Conservation (phyloP, 1,140 invertebrate species). For the Spodoptera litura region DNA sequence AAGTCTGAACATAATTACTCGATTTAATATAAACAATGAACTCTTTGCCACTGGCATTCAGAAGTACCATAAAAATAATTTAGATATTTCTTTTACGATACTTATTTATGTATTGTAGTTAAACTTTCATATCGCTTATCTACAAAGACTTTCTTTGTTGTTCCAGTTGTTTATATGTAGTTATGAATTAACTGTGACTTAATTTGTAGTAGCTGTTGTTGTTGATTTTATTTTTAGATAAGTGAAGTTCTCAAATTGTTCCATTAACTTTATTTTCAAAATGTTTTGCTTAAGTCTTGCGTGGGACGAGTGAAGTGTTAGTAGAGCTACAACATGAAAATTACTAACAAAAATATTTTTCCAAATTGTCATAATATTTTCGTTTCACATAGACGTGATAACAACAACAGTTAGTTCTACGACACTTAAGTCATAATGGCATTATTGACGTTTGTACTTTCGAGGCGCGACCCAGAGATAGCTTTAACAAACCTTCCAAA, state of each 20-base stretch:
- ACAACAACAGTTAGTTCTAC: conserved; percentile 58
- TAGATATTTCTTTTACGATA: conserved; percentile 30
- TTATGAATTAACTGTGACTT: not conserved
- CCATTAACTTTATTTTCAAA: not conserved
- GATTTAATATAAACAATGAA: conserved; percentile 73
- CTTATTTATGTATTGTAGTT: conserved; percentile 26
- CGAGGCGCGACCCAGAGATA: conserved; percentile 75
- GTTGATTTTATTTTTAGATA: no score
- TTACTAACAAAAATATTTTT: conserved; percentile 29
- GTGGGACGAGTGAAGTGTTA: no score
- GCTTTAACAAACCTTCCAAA: conserved; percentile 82
- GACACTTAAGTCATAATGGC: conserved; percentile 75
- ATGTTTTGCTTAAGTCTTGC: no score
- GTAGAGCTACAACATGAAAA: conserved; percentile 5
- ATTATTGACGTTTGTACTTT: conserved; percentile 79
- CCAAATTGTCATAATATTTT: conserved; percentile 36
- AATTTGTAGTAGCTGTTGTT: no score
- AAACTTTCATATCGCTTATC: not conserved
- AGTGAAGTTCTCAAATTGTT: not conserved
- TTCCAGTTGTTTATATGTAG: no score
- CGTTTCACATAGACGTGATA: conserved; percentile 47
- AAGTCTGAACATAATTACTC: conserved; percentile 66
- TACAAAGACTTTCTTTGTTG: conserved; percentile 9
- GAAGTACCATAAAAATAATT: conserved; percentile 25
- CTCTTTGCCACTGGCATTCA: conserved; percentile 52